Evolutionary conservation across 1,140 invertebrate species (phyloP).

Genomic region (Forficula auricularia): DNA sequence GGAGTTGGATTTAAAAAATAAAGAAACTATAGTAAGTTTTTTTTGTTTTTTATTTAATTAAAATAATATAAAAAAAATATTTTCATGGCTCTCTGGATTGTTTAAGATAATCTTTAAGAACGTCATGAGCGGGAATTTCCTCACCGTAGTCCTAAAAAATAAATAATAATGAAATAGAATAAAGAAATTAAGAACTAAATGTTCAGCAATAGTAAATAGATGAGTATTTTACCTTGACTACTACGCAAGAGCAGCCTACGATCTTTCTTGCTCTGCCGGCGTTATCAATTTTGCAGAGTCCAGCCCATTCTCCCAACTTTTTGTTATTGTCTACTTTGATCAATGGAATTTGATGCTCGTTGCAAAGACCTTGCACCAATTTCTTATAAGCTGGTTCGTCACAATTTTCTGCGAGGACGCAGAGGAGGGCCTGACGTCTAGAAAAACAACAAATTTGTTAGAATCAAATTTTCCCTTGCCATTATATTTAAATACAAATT

Average conservation of each 20-base stretch:
- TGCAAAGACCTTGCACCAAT: constrained; percentile 93
- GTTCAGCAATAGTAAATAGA: too few species aligned
- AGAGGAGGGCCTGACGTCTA: constrained; percentile 85
- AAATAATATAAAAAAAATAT: constrained; percentile 11
- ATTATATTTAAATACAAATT: too few species aligned
- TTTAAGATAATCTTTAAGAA: constrained; percentile 80
- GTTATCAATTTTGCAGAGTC: constrained; percentile 97
- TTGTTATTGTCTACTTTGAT: constrained; percentile 98
- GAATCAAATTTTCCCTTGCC: too few species aligned
- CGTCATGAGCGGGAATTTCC: constrained; percentile 82
- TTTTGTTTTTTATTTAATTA: not conserved
- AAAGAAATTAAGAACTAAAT: too few species aligned
- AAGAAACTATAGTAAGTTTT: not conserved
- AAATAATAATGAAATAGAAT: too few species aligned
- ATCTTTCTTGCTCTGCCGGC: constrained; percentile 98
- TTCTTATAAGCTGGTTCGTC: constrained; percentile 96
- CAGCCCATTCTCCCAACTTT: constrained; percentile 96
- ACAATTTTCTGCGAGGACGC: constrained; percentile 93
- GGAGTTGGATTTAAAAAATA: not conserved
- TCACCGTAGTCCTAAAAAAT: constrained; percentile 80
- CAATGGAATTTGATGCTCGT: constrained; percentile 92
- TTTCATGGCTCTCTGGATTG: constrained; percentile 17
- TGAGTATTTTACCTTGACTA: constrained; percentile 88
- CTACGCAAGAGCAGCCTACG: constrained; percentile 94
- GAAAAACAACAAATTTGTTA: constrained; percentile 18